Conservation (phyloP, 2,888 invertebrate species). For the Heliconius cydno region DNA sequence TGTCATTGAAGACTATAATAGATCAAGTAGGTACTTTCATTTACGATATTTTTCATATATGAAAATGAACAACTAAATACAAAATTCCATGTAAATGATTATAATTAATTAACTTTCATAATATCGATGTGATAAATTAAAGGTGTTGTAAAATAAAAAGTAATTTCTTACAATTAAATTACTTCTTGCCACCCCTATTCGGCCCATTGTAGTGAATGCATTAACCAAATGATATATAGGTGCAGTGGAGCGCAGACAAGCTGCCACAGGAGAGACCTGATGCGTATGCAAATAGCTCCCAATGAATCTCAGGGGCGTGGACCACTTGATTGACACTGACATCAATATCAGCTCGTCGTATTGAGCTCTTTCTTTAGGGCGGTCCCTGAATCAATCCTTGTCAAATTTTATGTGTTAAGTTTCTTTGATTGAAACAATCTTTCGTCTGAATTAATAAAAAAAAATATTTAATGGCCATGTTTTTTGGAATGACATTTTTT, state of each 20-base stretch:
- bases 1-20: background rate
- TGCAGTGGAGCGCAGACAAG: conserved; percentile 65
- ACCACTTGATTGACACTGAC: conserved; percentile 78
- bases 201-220: conserved; percentile 75
- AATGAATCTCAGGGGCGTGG: conserved; percentile 80
- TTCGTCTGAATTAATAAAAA: conserved; percentile 48
- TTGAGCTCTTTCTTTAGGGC: conserved; percentile 62
- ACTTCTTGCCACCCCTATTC: background rate
- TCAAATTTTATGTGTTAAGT: conserved; percentile 66
- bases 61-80: background rate
- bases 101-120: background rate
- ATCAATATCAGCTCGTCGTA: conserved; percentile 68
- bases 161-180: background rate
- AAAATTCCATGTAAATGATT: background rate
- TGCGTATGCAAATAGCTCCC: conserved; percentile 81
- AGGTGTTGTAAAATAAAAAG: background rate
- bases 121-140: background rate
- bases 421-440: conserved; percentile 69
- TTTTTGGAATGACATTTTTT: background rate
- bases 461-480: background rate
- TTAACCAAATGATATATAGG: conserved; percentile 76
- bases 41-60: background rate
- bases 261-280: conserved; percentile 69
- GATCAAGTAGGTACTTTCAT: background rate
- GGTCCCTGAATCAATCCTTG: conserved; percentile 74